Base-by-base conservation (phyloP, 1,140 invertebrate genomes). In the Drosophila sp. region DNA sequence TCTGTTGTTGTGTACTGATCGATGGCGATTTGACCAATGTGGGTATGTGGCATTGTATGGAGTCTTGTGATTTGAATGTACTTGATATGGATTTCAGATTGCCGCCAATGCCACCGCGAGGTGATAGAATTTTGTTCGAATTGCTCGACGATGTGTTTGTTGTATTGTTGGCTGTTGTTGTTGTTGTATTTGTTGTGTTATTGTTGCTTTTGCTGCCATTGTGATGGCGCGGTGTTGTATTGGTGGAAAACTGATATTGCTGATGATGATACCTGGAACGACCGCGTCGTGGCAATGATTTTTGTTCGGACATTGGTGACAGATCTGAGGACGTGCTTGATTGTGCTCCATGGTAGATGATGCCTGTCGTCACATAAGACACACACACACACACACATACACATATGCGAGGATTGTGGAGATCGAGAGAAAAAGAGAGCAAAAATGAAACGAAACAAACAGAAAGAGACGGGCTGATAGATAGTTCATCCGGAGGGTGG, bases 281-380 rank as follows among this genome's bases (percentile, higher is more conserved):
- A 91, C 94, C 94, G 91, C 95, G 93, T 83, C 95, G 93, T 79
- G 95, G 95, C 75, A 96, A 92, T 71, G 95, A 96, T 92, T 96
- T 96, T 92, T 95, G 95, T 92, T 96, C 95, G 75, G 95, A 95
- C 94, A 96, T 95, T 76, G 95, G 95, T 77, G 95, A 96, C 89
- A 96, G 94, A 92, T 96, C 95, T 79, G 95, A 96, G 41, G 95
- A 96, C 69, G 95, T 96, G 93, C 95, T 96, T 79, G 95, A 96
- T 82, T 94, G 94, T 91, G 95, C 94, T 90, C 95, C 95, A 92
- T 96, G 95, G 91, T 96, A 96, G 86, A 96, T 94, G 91, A 95
- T 95, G 93, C 95, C 95, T 94, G 93, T 17, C 92, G 93, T 58
- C 63, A 67, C 69, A 75, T 30, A 67, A 29, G 10, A 69, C 29